These are phyloP conservation scores for Acrossocheilus wenchowensis DNA, from an alignment of 2,797 vertebrate species.

Conservation along the genomic window DNA sequence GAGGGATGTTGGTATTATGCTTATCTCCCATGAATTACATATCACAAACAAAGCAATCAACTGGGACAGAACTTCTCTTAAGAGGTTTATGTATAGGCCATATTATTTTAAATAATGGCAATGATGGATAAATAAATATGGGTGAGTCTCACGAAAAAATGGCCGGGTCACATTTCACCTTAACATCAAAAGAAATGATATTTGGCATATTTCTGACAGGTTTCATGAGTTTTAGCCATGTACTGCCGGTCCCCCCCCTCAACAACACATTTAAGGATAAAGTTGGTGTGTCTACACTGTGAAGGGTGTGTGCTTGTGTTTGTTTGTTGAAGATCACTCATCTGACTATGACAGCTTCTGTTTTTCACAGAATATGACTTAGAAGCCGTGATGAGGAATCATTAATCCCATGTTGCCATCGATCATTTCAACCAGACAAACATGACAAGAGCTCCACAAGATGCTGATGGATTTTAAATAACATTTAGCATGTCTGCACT, in stretches of 20 bases:
- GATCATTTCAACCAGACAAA: constrained; percentile 27
- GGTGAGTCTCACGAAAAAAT: not conserved
- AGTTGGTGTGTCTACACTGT: not conserved
- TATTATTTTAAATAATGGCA: not conserved
- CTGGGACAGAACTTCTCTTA: not conserved
- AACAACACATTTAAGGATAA: not conserved
- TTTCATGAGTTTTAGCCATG: not conserved
- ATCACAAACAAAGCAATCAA: not conserved
- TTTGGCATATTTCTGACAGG: not conserved
- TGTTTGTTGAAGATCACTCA: constrained; percentile 12
- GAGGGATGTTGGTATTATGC: not conserved
- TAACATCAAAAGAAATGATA: not conserved
- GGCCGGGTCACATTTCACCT: not conserved
- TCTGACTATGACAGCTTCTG: constrained; percentile 3
- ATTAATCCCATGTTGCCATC: constrained; percentile 26
- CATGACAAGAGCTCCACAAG: constrained; percentile 8
- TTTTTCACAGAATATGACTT: constrained; percentile 16
- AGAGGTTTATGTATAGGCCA: not conserved
- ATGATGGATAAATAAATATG: constrained; percentile 4
- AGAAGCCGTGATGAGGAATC: constrained; percentile 25
- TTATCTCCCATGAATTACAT: not conserved
- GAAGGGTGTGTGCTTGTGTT: not conserved
- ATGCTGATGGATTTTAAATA: constrained; percentile 40
- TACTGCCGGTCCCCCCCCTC: not conserved
- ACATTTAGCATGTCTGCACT: constrained; percentile 30